These are phyloP conservation scores for Coturnix japonica DNA, from an alignment of 2,113 vertebrate genomes.

Conservation along the genomic window DNA sequence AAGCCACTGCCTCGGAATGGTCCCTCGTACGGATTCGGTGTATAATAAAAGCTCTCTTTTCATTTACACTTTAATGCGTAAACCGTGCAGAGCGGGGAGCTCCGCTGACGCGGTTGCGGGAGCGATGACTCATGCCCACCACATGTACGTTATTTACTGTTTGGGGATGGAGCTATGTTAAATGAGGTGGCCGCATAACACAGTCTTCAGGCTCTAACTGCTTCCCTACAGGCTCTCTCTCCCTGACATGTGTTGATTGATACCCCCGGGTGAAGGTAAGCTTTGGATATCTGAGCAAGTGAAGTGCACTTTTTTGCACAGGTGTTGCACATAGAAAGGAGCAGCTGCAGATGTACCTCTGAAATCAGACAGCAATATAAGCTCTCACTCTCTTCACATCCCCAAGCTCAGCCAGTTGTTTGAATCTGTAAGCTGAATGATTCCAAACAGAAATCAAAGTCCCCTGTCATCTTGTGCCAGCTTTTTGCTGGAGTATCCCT, in stretches of 20 bases:
- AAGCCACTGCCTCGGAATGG: not conserved
- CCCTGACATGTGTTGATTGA: not conserved
- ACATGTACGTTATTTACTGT: slow-evolving; percentile 40
- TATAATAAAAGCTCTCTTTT: not conserved
- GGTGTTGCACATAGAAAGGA: not conserved
- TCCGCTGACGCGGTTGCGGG: not conserved
- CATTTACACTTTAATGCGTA: slow-evolving; percentile 10
- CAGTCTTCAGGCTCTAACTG: slow-evolving; percentile 1
- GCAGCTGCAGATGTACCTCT: not conserved
- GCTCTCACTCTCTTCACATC: not conserved
- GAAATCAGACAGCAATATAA: not conserved
- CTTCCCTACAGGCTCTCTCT: not conserved
- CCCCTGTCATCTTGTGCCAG: not conserved
- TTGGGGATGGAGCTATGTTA: not conserved
- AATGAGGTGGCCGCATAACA: slow-evolving; percentile 25
- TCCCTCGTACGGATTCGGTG: not conserved
- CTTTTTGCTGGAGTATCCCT: not conserved
- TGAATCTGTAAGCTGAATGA: not conserved
- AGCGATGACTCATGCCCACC: slow-evolving; percentile 45
- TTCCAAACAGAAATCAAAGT: not conserved
- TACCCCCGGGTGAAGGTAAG: not conserved
- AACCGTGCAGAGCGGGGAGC: slow-evolving; percentile 16
- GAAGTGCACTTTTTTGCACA: not conserved
- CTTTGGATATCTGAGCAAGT: not conserved
- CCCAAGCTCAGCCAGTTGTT: not conserved